Evolutionary conservation across 23 tunicate genomes (phyloP).

Genomic region (Ascidia mentula): DNA sequence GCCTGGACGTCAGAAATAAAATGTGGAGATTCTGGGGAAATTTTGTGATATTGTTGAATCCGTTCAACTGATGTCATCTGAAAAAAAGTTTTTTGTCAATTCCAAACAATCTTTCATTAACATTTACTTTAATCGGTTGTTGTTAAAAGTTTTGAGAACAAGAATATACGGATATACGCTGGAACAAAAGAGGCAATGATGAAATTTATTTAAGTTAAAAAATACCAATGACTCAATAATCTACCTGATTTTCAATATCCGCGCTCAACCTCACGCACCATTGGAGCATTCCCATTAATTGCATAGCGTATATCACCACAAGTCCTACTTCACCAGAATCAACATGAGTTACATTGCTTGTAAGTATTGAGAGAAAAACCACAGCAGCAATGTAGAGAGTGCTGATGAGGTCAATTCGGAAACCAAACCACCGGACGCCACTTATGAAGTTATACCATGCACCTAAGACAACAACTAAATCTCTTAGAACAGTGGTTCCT

Average conservation of each 20-base stretch:
- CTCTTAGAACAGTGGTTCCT: no score
- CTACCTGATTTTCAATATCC: slow-evolving; percentile 83
- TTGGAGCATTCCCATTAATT: slow-evolving; percentile 73
- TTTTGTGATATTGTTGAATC: slow-evolving; percentile 62
- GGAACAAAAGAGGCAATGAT: neutral
- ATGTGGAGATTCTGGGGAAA: slow-evolving; percentile 51
- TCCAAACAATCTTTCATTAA: neutral
- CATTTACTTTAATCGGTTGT: neutral
- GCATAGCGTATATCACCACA: slow-evolving; percentile 55
- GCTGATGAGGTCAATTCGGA: slow-evolving; percentile 62
- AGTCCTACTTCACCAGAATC: slow-evolving; percentile 69
- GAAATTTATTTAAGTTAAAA: no score
- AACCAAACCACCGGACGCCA: slow-evolving; percentile 74
- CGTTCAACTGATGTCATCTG: slow-evolving; percentile 98
- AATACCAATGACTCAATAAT: neutral
- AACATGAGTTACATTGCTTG: slow-evolving; percentile 14
- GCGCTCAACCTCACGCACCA: slow-evolving; percentile 76
- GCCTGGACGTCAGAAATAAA: slow-evolving; percentile 15
- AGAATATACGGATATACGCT: neutral
- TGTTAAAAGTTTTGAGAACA: neutral
- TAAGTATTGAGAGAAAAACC: slow-evolving; percentile 35
- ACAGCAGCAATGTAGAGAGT: slow-evolving; percentile 52
- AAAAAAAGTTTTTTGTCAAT: neutral
- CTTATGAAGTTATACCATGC: slow-evolving; percentile 67
- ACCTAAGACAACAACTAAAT: no score